Evolutionary conservation across 2,113 vertebrate species (phyloP).

Genomic region (Anas platyrhynchos): DNA sequence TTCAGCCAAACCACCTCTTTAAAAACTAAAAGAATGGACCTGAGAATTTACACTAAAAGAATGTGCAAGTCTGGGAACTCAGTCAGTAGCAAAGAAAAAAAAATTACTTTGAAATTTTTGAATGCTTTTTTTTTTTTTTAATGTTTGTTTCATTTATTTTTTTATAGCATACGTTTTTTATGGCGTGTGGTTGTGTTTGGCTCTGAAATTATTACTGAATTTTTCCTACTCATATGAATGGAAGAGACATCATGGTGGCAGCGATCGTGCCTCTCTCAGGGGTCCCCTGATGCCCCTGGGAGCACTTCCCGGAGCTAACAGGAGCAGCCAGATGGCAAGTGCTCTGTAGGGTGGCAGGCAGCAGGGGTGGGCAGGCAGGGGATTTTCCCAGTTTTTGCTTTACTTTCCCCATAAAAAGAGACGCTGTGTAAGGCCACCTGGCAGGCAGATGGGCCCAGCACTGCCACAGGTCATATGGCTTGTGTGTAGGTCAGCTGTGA

Average conservation of each 20-base stretch:
- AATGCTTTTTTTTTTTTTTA: no score
- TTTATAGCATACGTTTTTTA: not conserved
- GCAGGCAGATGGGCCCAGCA: not conserved
- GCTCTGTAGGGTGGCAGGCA: not conserved
- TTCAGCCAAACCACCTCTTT: not conserved
- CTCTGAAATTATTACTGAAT: not conserved
- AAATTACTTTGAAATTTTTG: fast-evolving
- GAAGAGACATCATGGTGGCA: not conserved
- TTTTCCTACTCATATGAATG: not conserved
- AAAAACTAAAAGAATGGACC: not conserved
- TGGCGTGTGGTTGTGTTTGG: not conserved
- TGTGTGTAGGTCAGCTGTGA: not conserved
- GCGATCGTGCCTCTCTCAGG: not conserved
- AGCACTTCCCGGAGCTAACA: not conserved
- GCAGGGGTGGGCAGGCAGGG: not conserved
- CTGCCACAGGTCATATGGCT: not conserved
- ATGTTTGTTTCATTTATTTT: not conserved
- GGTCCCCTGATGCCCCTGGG: not conserved
- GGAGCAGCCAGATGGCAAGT: not conserved
- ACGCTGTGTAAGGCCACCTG: not conserved
- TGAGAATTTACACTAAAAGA: not conserved
- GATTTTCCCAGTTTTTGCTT: not conserved
- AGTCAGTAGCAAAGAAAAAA: not conserved
- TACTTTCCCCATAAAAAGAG: not conserved
- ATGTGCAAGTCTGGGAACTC: not conserved